phyloP scores from a whole-genome alignment of 2,888 invertebrate genomes.

The Diogma glabrata region DNA sequence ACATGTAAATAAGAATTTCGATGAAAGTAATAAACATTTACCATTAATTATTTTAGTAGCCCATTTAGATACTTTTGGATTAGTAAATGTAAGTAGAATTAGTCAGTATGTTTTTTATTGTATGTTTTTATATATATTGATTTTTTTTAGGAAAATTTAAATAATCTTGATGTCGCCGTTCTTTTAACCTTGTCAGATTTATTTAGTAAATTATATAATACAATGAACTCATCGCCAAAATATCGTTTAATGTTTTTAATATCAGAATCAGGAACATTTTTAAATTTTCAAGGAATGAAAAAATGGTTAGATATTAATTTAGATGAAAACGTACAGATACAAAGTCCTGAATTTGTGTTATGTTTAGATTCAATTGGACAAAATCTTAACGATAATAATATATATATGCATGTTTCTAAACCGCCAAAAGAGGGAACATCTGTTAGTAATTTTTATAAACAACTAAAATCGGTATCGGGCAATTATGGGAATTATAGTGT shows the following conservation, averaged over 20 bases:
- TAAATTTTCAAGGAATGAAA: slow-evolving; percentile 90
- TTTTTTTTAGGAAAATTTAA: too few relatives aligned
- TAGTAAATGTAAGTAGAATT: too few relatives aligned
- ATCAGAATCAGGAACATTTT: slow-evolving; percentile 78
- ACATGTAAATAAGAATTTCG: slow-evolving; percentile 39
- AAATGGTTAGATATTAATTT: slow-evolving; percentile 91
- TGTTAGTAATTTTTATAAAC: slow-evolving; percentile 52
- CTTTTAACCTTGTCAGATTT: slow-evolving; percentile 77
- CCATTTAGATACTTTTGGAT: slow-evolving; percentile 83
- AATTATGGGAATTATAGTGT: slow-evolving; percentile 40
- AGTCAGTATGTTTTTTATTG: too few relatives aligned
- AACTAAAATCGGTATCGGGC: slow-evolving; percentile 46
- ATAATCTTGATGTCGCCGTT: slow-evolving; percentile 79
- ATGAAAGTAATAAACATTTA: slow-evolving; percentile 44
- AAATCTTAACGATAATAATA: slow-evolving; percentile 19
- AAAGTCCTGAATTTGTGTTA: slow-evolving; percentile 77
- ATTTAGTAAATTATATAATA: slow-evolving; percentile 76
- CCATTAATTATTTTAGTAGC: slow-evolving; percentile 86
- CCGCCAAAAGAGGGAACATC: slow-evolving; percentile 79
- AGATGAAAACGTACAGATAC: slow-evolving; percentile 43
- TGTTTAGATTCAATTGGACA: slow-evolving; percentile 75
- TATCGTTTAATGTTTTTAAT: slow-evolving; percentile 78
- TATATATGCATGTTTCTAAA: slow-evolving; percentile 92
- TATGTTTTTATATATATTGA: too few relatives aligned
- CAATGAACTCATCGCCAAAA: slow-evolving; percentile 56